Base-by-base conservation (phyloP, 2,797 vertebrate genomes). In the Halcyon badia region DNA sequence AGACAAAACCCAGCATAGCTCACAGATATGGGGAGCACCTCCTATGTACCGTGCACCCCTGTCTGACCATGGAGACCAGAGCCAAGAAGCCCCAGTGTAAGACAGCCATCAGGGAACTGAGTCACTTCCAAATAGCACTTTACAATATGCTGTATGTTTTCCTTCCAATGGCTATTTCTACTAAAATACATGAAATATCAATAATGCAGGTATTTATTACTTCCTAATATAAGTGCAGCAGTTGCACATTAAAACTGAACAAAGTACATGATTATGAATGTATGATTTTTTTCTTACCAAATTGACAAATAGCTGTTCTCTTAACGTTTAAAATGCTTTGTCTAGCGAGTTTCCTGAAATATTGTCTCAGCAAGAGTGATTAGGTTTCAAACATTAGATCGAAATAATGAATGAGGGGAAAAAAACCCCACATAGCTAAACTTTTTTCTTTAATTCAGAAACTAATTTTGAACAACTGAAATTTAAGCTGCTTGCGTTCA, bases 381-480 rank as follows among this genome's bases (percentile, higher is more conserved):
- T 77, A 77, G 33, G 64, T 91, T 75, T 87, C 68, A 85, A 54
- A 31, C 39, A 76, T 49, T 48, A 85, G 48, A 77, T 56, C 28
- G 7, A 91, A 71, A 79, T 75, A 96, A 68, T 69, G 52, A 88
- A 54, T 8, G 69, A 33, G 39, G 26, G 20, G 2, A 2, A 6
- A 46, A 49, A 42, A 58, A 48, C 35, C 46, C 52, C 51, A 48
- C 6, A 71, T 35, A 78, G 46, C 52, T 79, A 60, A 80, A 42
- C 37, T 25, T 78, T 37, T 73, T 65, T 76, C 93, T 96, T 84
- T 14, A 80, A 87, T 92, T 91, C 87, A 90, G 79, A 69, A 85
- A 79, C 81, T 96, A 80, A 94, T 95, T 94, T 94, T 81, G 96
- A 91, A 83, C 64, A 80, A 89, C 77, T 92, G 95, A 92, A 96